phyloP scores from a whole-genome alignment of 2,113 vertebrate species.

The Neolamprologus toae region DNA sequence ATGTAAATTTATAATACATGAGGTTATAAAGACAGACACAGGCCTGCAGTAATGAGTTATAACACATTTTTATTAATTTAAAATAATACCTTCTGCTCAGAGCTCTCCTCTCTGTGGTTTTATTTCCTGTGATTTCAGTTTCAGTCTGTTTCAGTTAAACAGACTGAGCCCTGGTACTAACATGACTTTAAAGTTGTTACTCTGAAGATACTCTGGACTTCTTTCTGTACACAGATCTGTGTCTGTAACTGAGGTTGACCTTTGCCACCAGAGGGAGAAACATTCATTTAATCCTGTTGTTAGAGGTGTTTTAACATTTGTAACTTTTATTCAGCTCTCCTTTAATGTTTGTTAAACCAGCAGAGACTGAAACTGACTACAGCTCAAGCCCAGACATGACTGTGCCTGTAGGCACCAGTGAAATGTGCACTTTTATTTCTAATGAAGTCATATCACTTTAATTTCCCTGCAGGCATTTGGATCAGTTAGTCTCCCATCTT shows the following conservation, averaged over 20 bases:
- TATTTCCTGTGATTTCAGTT: background rate
- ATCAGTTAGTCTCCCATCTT: rapidly evolving
- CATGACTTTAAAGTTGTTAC: background rate
- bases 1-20: rapidly evolving
- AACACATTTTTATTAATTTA: background rate
- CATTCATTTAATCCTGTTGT: rapidly evolving
- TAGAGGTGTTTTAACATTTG: background rate
- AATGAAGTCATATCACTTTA: background rate
- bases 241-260: background rate
- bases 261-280: background rate
- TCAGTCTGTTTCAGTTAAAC: background rate
- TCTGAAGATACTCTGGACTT: rapidly evolving
- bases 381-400: background rate
- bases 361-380: rapidly evolving
- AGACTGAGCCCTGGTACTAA: background rate
- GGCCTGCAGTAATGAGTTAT: background rate
- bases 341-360: background rate
- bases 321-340: background rate
- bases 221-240: background rate
- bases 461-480: background rate
- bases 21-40: background rate
- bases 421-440: background rate
- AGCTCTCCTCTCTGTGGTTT: background rate
- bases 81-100: background rate
- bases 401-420: background rate